Evolutionary conservation across 2,888 invertebrate genomes (phyloP).

Genomic region (Chesias legatella): DNA sequence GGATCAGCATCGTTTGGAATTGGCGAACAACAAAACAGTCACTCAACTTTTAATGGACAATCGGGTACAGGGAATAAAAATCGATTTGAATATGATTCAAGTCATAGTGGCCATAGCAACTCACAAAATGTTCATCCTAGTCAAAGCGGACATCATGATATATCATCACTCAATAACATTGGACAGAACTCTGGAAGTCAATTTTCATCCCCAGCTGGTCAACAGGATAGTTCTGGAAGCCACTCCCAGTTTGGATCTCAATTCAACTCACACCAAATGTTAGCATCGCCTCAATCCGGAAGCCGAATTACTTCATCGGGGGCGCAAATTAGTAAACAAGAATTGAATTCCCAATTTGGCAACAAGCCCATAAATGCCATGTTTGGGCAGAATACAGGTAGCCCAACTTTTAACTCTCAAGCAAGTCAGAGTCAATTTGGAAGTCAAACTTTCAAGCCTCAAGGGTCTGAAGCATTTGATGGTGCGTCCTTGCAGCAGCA

Average conservation of each 20-base stretch:
- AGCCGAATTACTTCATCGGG: constrained; percentile 6
- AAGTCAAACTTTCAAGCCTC: constrained; percentile 20
- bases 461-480: constrained; percentile 17
- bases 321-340: constrained; percentile 12
- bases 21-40: constrained; percentile 9
- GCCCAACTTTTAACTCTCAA: constrained; percentile 9
- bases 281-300: constrained; percentile 13
- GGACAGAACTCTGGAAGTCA: constrained; percentile 9
- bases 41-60: constrained; percentile 5
- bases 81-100: constrained; percentile 8
- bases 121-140: constrained; percentile 16
- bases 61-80: constrained; percentile 2
- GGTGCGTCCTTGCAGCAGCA: constrained; percentile 12
- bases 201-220: constrained; percentile 5
- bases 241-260: constrained; percentile 16
- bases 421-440: constrained; percentile 20
- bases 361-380: constrained; percentile 6
- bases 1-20: background rate
- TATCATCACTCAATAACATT: background rate
- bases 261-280: constrained; percentile 4
- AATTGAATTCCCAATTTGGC: constrained; percentile 13
- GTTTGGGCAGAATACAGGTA: constrained; percentile 3
- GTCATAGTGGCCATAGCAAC: constrained; percentile 6
- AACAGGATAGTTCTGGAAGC: constrained; percentile 9
- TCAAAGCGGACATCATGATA: constrained; percentile 13